Conservation (phyloP, 2,113 vertebrate genomes). For the Phycodurus eques region DNA sequence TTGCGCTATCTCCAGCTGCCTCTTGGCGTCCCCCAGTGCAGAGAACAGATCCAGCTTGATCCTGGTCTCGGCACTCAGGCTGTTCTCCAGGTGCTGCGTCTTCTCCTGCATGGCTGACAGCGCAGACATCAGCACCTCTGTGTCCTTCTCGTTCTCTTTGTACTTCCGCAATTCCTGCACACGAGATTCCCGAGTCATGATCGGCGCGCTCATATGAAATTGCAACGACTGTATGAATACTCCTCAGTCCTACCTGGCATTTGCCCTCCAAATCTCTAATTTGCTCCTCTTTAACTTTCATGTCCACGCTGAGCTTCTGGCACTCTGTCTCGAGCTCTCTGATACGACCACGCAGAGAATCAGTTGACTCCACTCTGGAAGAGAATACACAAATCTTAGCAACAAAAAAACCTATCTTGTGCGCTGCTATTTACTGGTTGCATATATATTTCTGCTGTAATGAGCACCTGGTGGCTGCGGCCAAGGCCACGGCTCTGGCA, state of each 20-base stretch:
- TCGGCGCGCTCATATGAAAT: background rate
- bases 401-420: too few species aligned
- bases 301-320: constrained; percentile 91
- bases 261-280: constrained; percentile 91
- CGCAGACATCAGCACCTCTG: constrained; percentile 95
- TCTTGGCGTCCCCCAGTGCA: constrained; percentile 91
- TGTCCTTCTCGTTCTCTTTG: constrained; percentile 98
- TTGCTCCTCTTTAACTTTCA: constrained; percentile 95
- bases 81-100: constrained; percentile 98
- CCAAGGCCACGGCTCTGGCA: constrained; percentile 89
- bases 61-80: constrained; percentile 94
- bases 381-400: background rate
- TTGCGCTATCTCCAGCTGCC: constrained; percentile 98
- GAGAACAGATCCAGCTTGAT: constrained; percentile 98
- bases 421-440: background rate
- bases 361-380: constrained; percentile 89
- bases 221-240: too few species aligned
- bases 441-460: background rate
- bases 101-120: constrained; percentile 99
- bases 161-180: constrained; percentile 90
- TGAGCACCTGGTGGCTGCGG: constrained; percentile 86
- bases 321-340: constrained; percentile 93
- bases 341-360: constrained; percentile 86
- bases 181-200: background rate
- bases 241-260: constrained; percentile 80